Evolutionary conservation across 2,888 invertebrate species (phyloP).

Genomic region (Coleophora flavipennella): DNA sequence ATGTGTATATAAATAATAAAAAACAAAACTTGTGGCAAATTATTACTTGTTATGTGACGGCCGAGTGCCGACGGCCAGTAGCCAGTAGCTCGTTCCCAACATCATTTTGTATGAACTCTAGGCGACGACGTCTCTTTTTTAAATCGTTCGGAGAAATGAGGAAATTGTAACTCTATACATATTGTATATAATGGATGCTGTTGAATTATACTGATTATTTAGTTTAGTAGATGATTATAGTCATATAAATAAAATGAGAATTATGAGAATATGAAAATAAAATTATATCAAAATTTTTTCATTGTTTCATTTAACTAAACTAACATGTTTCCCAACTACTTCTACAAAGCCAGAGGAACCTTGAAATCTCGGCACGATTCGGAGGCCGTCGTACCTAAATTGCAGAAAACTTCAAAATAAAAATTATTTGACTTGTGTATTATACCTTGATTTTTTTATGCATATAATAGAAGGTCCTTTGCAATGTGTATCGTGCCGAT

Average conservation of each 20-base stretch:
- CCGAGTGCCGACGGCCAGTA: no score
- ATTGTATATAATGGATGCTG: slow-evolving; percentile 70
- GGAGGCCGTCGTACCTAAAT: no score
- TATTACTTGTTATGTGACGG: slow-evolving; percentile 59
- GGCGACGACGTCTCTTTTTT: slow-evolving; percentile 44
- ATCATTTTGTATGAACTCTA: slow-evolving; percentile 54
- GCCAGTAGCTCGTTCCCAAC: slow-evolving; percentile 48
- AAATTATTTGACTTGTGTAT: no score
- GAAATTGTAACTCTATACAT: slow-evolving; percentile 52
- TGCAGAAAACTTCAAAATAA: no score
- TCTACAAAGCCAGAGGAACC: no score
- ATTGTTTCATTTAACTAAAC: slow-evolving; percentile 10
- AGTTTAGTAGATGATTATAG: slow-evolving; percentile 71
- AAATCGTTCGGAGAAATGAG: slow-evolving; percentile 36
- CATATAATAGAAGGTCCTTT: no score
- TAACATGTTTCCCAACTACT: no score
- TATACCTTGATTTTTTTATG: no score
- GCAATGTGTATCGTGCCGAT: no score
- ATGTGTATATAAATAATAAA: slow-evolving; percentile 64
- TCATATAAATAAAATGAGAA: slow-evolving; percentile 68
- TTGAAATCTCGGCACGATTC: no score
- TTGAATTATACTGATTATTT: slow-evolving; percentile 68
- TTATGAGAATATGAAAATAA: slow-evolving; percentile 58
- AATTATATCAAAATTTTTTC: slow-evolving; percentile 62
- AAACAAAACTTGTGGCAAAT: slow-evolving; percentile 67